Evolutionary conservation across 1,140 invertebrate genomes (phyloP).

Genomic region (Bombus pyrosoma): DNA sequence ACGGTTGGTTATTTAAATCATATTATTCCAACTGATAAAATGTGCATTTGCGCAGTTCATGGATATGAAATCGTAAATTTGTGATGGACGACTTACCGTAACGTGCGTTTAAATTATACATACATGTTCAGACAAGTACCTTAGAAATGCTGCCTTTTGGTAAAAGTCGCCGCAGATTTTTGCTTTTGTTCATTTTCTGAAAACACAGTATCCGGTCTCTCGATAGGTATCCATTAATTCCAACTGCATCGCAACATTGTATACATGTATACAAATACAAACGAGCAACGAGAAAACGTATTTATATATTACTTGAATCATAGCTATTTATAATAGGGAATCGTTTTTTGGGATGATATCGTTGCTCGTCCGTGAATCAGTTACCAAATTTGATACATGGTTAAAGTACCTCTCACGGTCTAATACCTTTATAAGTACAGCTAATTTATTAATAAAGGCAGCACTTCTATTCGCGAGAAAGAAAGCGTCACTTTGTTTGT

Average conservation of each 20-base stretch:
- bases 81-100: slow-evolving; percentile 49
- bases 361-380: slow-evolving; percentile 44
- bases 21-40: neutral
- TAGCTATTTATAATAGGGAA: slow-evolving; percentile 33
- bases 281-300: slow-evolving; percentile 43
- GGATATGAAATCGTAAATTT: neutral
- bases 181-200: slow-evolving; percentile 89
- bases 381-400: slow-evolving; percentile 32
- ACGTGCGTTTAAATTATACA: slow-evolving; percentile 23
- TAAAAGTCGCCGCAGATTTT: slow-evolving; percentile 87
- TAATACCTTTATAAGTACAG: slow-evolving; percentile 29
- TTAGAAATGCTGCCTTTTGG: slow-evolving; percentile 87
- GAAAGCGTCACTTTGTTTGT: slow-evolving; percentile 53
- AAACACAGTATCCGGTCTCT: slow-evolving; percentile 83
- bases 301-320: slow-evolving; percentile 23
- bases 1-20: neutral
- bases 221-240: slow-evolving; percentile 75
- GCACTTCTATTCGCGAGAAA: slow-evolving; percentile 74
- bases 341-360: slow-evolving; percentile 16
- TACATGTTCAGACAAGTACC: slow-evolving; percentile 82
- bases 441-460: slow-evolving; percentile 73
- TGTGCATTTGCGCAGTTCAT: neutral
- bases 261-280: slow-evolving; percentile 41
- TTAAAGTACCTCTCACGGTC: slow-evolving; percentile 20
- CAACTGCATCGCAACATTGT: slow-evolving; percentile 34